Evolutionary conservation across 2,888 invertebrate genomes (phyloP).

Genomic region (Diplolepis rosae): DNA sequence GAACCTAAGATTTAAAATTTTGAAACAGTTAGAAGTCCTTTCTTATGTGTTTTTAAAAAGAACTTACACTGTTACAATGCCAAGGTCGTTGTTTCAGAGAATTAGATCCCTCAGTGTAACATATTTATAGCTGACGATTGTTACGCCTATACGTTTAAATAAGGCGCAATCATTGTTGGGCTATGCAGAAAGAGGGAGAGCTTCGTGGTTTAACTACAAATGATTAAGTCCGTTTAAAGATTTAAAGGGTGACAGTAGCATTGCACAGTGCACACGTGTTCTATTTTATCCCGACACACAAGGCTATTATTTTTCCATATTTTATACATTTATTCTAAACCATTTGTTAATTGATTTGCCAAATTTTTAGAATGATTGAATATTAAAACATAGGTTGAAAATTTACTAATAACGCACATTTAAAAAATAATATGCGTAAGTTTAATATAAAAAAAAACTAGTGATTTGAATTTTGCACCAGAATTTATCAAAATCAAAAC

Average conservation of each 20-base stretch:
- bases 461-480: too few relatives aligned
- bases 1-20: too few relatives aligned
- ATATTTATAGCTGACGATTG: slow-evolving; percentile 47
- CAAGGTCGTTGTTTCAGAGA: slow-evolving; percentile 48
- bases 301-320: not conserved
- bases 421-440: too few relatives aligned
- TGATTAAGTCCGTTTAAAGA: not conserved
- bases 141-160: slow-evolving; percentile 42
- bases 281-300: too few relatives aligned
- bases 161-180: slow-evolving; percentile 38
- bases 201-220: not conserved
- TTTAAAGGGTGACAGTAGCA: not conserved
- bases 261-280: not conserved
- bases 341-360: too few relatives aligned
- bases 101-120: slow-evolving; percentile 44
- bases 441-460: too few relatives aligned
- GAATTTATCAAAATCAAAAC: too few relatives aligned
- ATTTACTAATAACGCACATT: too few relatives aligned
- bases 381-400: too few relatives aligned
- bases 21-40: not conserved
- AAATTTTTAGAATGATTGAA: too few relatives aligned
- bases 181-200: not conserved
- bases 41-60: not conserved
- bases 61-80: slow-evolving; percentile 32
- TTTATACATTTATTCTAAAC: not conserved